Conservation (phyloP, 2,888 invertebrate species). For the Pollenia labialis region DNA sequence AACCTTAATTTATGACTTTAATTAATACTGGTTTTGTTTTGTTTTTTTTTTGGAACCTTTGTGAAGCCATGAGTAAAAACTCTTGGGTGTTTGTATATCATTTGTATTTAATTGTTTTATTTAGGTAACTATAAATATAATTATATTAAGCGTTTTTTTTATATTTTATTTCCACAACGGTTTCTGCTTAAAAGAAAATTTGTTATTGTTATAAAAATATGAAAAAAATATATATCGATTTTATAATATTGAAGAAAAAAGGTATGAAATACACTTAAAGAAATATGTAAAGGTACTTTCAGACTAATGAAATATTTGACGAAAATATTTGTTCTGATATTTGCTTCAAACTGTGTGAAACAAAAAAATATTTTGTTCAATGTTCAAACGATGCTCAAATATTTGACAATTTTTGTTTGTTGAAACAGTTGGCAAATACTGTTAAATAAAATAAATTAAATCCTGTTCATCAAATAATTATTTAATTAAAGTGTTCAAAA, state of each 20-base stretch:
- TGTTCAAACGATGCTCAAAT: no score
- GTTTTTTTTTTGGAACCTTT: background rate
- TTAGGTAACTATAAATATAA: background rate
- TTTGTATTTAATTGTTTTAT: slow-evolving; percentile 8
- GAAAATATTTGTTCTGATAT: no score
- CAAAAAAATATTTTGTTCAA: no score
- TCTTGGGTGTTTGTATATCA: background rate
- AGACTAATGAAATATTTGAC: no score
- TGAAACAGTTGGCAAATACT: no score
- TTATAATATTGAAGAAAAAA: slow-evolving; percentile 7
- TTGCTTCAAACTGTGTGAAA: no score
- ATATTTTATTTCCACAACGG: slow-evolving; percentile 29
- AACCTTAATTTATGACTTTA: slow-evolving; percentile 7
- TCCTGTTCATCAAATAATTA: no score
- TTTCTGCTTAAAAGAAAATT: slow-evolving; percentile 32
- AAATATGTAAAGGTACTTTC: no score
- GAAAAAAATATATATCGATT: background rate
- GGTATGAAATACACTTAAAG: background rate
- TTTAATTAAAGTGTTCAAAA: no score
- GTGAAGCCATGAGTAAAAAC: background rate
- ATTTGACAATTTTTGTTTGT: no score
- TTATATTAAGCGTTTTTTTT: slow-evolving; percentile 2
- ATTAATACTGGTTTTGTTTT: background rate
- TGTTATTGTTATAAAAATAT: slow-evolving; percentile 29
- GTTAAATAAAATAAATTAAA: no score